These are phyloP conservation scores for Endomychus coccineus DNA, from an alignment of 2,888 invertebrate species.

Conservation along the genomic window DNA sequence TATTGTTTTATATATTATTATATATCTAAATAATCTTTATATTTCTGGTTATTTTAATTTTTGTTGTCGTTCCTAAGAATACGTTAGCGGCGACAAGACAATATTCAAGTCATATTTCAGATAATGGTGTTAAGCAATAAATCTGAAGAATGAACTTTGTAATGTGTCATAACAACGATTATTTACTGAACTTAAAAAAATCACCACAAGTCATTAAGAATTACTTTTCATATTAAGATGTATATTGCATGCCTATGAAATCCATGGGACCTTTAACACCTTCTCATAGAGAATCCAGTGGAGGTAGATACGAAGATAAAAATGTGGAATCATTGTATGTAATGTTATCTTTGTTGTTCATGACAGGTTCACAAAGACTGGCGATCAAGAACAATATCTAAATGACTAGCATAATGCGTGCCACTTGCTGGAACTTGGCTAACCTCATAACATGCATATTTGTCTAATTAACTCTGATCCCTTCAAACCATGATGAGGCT, in stretches of 20 bases:
- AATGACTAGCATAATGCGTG: slow-evolving; percentile 36
- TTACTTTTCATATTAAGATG: no score
- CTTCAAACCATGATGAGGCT: slow-evolving; percentile 29
- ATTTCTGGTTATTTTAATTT: no score
- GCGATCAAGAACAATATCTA: slow-evolving; percentile 36
- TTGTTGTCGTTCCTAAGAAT: no score
- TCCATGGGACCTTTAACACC: slow-evolving; percentile 12
- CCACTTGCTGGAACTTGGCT: slow-evolving; percentile 22
- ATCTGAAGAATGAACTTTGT: no score
- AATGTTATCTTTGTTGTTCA: slow-evolving; percentile 35
- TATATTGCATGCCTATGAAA: slow-evolving; percentile 12
- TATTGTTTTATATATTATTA: no score
- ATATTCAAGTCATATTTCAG: no score
- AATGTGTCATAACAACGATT: no score
- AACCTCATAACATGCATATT: slow-evolving; percentile 33
- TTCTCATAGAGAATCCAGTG: slow-evolving; percentile 14
- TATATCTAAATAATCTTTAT: no score
- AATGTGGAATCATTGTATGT: slow-evolving; percentile 35
- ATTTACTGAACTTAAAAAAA: no score
- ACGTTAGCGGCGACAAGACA: no score
- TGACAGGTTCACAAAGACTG: slow-evolving; percentile 33
- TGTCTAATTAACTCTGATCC: slow-evolving; percentile 33
- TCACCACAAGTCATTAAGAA: no score
- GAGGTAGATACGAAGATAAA: slow-evolving; percentile 21
- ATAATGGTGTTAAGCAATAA: no score